phyloP scores from a whole-genome alignment of 2,888 invertebrate species.

The Rhodophaea formosa region DNA sequence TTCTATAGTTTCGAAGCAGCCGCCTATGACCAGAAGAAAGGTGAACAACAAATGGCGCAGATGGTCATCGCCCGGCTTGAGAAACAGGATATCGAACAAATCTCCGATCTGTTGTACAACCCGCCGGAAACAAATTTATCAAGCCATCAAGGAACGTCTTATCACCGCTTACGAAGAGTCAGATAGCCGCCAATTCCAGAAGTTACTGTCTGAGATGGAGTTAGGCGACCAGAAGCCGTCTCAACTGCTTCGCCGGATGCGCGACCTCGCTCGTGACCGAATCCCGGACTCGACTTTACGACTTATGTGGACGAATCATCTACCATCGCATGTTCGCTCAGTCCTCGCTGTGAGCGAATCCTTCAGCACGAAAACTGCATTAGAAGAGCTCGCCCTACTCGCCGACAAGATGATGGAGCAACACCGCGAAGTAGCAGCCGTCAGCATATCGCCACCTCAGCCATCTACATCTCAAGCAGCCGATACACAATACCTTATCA shows the following conservation, averaged over 20 bases:
- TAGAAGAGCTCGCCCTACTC: background rate
- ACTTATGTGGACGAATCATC: conserved; percentile 29
- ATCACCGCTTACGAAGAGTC: conserved; percentile 23
- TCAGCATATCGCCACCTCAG: background rate
- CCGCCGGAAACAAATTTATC: conserved; percentile 19
- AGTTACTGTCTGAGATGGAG: too few species aligned
- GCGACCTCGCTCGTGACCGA: conserved; percentile 24
- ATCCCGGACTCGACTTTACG: conserved; percentile 27
- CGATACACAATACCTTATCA: too few species aligned
- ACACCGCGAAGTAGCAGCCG: background rate
- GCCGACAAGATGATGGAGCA: conserved; percentile 12
- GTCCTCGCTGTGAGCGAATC: too few species aligned
- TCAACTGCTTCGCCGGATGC: conserved; percentile 29
- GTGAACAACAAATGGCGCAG: conserved; percentile 20
- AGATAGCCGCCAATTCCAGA: conserved; percentile 25
- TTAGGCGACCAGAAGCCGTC: conserved; percentile 29
- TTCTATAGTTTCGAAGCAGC: conserved; percentile 19
- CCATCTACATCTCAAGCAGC: background rate
- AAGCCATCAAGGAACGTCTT: conserved; percentile 15
- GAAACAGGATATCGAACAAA: conserved; percentile 26
- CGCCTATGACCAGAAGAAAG: conserved; percentile 5
- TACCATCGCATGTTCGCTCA: too few species aligned
- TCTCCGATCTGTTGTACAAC: conserved; percentile 26
- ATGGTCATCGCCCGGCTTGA: conserved; percentile 26
- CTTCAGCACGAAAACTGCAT: too few species aligned